Evolutionary conservation across 2,888 invertebrate species (phyloP), one percentile per base, ranked within the genome.

Genomic region (Gerosis bhagava): DNA sequence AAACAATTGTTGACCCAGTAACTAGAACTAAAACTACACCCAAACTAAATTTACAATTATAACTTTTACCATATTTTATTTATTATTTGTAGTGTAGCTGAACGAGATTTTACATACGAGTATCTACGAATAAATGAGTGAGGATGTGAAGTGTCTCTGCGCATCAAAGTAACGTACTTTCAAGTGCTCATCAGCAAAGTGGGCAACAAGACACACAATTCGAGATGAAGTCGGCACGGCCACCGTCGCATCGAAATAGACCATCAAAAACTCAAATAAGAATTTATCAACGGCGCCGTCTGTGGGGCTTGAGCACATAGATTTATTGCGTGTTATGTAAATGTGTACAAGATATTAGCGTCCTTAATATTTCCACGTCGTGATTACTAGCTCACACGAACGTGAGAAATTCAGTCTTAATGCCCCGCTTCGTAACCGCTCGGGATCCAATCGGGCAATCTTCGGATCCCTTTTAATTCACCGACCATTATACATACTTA

Each of bases 261-360:
- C 63, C 62, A 75, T 74, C 67, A 75, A 76, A 75, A 77, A 70
- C 69, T 68, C 70, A 68, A 73, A 75, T 76, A 70, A 70, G 77
- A 77, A 80, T 82, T 76, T 76, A 80, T 83, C 75, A 81, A 73
- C 74, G 74, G 77, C 76, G 77, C 75, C 74, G 78, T 67, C 71
- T 68, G 62, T 42, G 67, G 70, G 68, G 70, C 70, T 55, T 62
- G 69, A 71, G 68, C 67, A 67, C 59, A 43, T 54, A 68, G 81
- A 86, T 86, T 86, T 83, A 87, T 87, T 71, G 73, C 78, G 70
- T 77, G 77, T 83, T 84, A 84, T 84, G 86, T 83, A 83, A 83
- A 83, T 84, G 73, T 79, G 76, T 78, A 79, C 79, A 77, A 77
- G 82, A 78, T 81, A 86, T 83, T 82, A 86, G 79, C 79, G 83